phyloP scores from a whole-genome alignment of 1,140 invertebrate species.

The Drosophila sp. region DNA sequence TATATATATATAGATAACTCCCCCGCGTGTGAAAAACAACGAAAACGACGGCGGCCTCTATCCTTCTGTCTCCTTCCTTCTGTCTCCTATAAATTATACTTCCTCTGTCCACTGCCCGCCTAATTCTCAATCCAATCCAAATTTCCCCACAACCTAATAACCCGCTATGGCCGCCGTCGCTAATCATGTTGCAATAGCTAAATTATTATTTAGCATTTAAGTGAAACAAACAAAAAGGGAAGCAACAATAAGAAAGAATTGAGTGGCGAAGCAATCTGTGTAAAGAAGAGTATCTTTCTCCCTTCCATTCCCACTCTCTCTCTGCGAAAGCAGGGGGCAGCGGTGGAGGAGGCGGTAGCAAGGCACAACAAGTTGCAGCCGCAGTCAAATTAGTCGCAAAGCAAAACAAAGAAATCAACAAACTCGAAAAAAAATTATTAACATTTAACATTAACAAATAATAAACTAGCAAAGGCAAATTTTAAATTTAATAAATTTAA shows the following conservation, averaged over 20 bases:
- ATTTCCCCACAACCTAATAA: slow-evolving; percentile 16
- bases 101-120: slow-evolving; percentile 3
- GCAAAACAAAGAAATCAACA: slow-evolving; percentile 69
- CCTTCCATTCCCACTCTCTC: neutral
- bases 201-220: slow-evolving; percentile 80
- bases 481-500: slow-evolving; percentile 75
- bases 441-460: slow-evolving; percentile 52
- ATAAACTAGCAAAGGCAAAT: slow-evolving; percentile 63
- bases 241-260: slow-evolving; percentile 16
- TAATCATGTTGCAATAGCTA: slow-evolving; percentile 64
- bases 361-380: slow-evolving; percentile 33
- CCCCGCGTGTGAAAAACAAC: slow-evolving; percentile 54
- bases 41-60: slow-evolving; percentile 39
- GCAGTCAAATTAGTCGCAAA: slow-evolving; percentile 68
- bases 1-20: neutral
- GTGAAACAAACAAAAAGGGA: slow-evolving; percentile 52
- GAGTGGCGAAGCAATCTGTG: slow-evolving; percentile 10
- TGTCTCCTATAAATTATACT: neutral
- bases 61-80: neutral
- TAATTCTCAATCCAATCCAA: slow-evolving; percentile 9
- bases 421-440: slow-evolving; percentile 31
- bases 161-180: slow-evolving; percentile 13
- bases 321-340: slow-evolving; percentile 3
- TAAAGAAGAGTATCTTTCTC: neutral
- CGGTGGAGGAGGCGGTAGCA: neutral